phyloP scores from a whole-genome alignment of 2,888 invertebrate species.

The Tiphia femorata region DNA sequence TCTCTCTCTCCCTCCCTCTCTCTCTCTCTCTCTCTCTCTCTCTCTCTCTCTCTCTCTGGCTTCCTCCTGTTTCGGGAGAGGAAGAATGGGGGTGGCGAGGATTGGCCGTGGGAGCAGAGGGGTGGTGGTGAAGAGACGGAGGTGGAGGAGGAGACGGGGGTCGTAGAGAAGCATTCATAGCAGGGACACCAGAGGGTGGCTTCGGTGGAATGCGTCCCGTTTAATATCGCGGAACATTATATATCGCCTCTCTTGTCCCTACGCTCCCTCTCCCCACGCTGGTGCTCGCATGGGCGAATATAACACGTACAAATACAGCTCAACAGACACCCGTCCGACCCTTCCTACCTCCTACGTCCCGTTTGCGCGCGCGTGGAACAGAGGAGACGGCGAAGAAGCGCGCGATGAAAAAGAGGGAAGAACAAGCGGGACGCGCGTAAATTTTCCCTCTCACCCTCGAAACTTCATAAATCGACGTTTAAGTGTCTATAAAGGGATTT shows the following conservation, averaged over 20 bases:
- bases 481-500: too few relatives aligned
- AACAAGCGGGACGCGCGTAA: too few relatives aligned
- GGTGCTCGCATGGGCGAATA: slow-evolving; percentile 45
- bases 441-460: too few relatives aligned
- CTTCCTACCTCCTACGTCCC: too few relatives aligned
- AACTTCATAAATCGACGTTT: too few relatives aligned
- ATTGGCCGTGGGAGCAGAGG: slow-evolving; percentile 30
- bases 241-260: slow-evolving; percentile 67
- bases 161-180: slow-evolving; percentile 65
- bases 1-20: slow-evolving; percentile 9
- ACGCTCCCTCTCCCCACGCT: too few relatives aligned
- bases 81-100: slow-evolving; percentile 26
- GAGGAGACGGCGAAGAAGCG: too few relatives aligned
- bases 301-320: slow-evolving; percentile 39
- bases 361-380: too few relatives aligned
- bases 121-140: slow-evolving; percentile 20
- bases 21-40: not conserved
- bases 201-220: slow-evolving; percentile 68
- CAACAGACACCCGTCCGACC: too few relatives aligned
- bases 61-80: slow-evolving; percentile 18
- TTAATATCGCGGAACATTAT: slow-evolving; percentile 70
- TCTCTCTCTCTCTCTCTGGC: slow-evolving; percentile 17
- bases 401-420: too few relatives aligned
- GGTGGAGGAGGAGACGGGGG: slow-evolving; percentile 49
- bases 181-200: slow-evolving; percentile 63